phyloP scores from a whole-genome alignment of 2,113 vertebrate species.

The Pomatorhinus ruficollis region DNA sequence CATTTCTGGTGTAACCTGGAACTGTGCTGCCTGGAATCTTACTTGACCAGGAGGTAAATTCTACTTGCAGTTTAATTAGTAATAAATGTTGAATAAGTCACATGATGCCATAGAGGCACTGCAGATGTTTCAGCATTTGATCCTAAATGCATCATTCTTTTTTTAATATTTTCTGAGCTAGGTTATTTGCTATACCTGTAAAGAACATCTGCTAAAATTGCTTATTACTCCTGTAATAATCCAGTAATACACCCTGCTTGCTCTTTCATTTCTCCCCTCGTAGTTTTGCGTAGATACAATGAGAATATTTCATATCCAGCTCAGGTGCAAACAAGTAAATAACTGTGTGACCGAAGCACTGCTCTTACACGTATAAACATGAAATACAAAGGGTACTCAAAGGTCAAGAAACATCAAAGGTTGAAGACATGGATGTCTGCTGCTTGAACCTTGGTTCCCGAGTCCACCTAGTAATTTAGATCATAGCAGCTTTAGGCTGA shows the following conservation, averaged over 20 bases:
- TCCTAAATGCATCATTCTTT: neutral
- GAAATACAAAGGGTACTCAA: slow-evolving; percentile 6
- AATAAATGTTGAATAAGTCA: neutral
- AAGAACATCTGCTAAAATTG: neutral
- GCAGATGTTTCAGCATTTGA: neutral
- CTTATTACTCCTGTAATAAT: neutral
- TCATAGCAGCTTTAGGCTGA: slow-evolving; percentile 61
- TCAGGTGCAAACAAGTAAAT: neutral
- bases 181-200: neutral
- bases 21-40: neutral
- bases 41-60: neutral
- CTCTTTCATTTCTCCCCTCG: neutral
- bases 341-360: neutral
- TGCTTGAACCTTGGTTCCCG: slow-evolving; percentile 58
- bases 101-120: neutral
- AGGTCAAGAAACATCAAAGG: slow-evolving; percentile 59
- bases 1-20: neutral
- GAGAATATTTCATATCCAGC: neutral
- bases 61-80: neutral
- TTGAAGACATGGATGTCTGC: slow-evolving; percentile 49
- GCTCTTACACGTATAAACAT: neutral
- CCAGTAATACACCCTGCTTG: neutral
- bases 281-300: neutral
- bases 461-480: slow-evolving; percentile 51
- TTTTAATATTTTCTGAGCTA: neutral